phyloP scores from a whole-genome alignment of 1,140 invertebrate species.

The Micrasema longulum region DNA sequence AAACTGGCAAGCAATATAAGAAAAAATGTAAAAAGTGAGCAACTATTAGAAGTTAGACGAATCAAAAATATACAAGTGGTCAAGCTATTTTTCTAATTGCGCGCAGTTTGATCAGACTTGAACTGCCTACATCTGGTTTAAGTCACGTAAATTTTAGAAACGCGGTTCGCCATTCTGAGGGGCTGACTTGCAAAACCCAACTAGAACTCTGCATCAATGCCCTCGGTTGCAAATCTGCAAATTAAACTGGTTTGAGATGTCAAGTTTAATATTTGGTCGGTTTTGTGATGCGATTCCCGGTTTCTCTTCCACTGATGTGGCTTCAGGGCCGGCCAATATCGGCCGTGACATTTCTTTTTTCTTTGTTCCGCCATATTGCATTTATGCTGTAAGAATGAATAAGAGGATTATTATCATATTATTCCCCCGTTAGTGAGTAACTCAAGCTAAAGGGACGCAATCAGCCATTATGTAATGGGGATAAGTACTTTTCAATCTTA shows the following conservation, averaged over 20 bases:
- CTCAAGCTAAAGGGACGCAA: no score
- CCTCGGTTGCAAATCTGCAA: background rate
- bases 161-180: constrained; percentile 24
- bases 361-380: constrained; percentile 35
- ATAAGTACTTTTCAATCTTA: no score
- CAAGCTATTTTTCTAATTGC: background rate
- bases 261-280: background rate
- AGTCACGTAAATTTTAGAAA: constrained; percentile 26
- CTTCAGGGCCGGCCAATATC: constrained; percentile 31
- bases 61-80: background rate
- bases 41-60: background rate
- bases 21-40: background rate
- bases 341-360: constrained; percentile 41
- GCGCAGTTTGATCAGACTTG: constrained; percentile 7
- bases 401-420: constrained; percentile 20
- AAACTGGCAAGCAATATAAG: background rate
- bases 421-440: background rate
- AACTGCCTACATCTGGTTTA: constrained; percentile 28
- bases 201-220: background rate
- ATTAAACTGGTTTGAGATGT: background rate
- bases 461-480: no score
- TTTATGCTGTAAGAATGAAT: constrained; percentile 27
- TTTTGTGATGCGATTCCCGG: constrained; percentile 12
- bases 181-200: background rate
- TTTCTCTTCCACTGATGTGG: constrained; percentile 11